phyloP scores from a whole-genome alignment of 2,113 vertebrate species.

The Oceanodroma tethys region DNA sequence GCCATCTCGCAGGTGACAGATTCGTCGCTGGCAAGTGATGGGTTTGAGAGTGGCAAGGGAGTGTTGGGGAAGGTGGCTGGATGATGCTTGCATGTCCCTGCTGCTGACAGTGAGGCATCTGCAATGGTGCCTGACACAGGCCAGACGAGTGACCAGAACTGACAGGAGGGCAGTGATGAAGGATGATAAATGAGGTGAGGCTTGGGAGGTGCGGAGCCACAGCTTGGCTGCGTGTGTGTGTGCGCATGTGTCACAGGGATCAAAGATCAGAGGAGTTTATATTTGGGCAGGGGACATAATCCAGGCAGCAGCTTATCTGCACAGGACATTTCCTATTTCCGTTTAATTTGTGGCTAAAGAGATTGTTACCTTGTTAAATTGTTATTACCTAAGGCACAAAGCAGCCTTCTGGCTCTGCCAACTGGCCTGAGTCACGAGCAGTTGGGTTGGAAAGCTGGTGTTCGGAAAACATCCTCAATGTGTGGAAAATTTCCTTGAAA shows the following conservation, averaged over 20 bases:
- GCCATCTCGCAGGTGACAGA: not conserved
- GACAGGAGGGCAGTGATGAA: not conserved
- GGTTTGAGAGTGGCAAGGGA: not conserved
- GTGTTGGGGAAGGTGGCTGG: not conserved
- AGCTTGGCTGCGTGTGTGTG: not conserved
- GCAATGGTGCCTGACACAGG: not conserved
- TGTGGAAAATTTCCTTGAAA: constrained; percentile 42
- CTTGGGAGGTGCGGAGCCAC: not conserved
- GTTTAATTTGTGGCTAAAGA: constrained; percentile 61
- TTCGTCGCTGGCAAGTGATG: not conserved
- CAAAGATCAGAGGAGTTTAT: constrained; percentile 49
- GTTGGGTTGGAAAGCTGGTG: constrained; percentile 31
- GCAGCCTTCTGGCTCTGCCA: constrained; percentile 59
- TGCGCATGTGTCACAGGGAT: not conserved
- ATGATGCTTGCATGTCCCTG: not conserved
- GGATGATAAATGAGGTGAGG: not conserved
- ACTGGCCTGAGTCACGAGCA: constrained; percentile 38
- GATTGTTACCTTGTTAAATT: constrained; percentile 62
- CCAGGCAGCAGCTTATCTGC: constrained; percentile 57
- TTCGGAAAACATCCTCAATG: constrained; percentile 11
- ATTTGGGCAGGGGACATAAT: constrained; percentile 42
- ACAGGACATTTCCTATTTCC: constrained; percentile 58
- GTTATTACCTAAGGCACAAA: constrained; percentile 58
- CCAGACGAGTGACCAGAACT: not conserved
- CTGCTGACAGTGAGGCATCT: not conserved